Conservation (phyloP, 2,797 vertebrate genomes). For the Typhlichthys subterraneus region DNA sequence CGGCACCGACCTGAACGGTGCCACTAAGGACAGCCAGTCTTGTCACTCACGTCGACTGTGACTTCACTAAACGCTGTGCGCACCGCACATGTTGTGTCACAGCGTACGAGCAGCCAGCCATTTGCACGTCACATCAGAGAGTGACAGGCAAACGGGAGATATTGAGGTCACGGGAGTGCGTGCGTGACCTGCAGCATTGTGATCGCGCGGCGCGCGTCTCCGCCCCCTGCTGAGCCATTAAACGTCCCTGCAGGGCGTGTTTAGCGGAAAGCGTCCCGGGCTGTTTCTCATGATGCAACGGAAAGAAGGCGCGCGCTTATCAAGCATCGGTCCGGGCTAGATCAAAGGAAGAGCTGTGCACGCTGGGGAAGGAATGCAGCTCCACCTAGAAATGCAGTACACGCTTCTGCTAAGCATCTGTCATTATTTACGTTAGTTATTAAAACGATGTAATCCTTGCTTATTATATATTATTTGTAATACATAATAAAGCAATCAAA, state of each 20-base stretch:
- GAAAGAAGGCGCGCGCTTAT: slow-evolving; percentile 21
- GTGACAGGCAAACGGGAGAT: background rate
- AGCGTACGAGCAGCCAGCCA: background rate
- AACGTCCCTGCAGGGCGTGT: slow-evolving; percentile 24
- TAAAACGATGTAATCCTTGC: background rate
- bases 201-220: background rate
- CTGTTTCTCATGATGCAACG: slow-evolving; percentile 39
- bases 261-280: slow-evolving; percentile 31
- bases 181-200: background rate
- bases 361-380: slow-evolving; percentile 32
- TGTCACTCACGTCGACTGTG: slow-evolving; percentile 3
- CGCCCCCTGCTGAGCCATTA: slow-evolving; percentile 12
- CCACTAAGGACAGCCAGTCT: slow-evolving; percentile 28
- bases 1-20: slow-evolving; percentile 36
- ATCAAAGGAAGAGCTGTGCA: slow-evolving; percentile 28
- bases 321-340: slow-evolving; percentile 6
- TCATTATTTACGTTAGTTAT: background rate
- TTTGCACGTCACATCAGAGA: background rate
- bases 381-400: slow-evolving; percentile 9
- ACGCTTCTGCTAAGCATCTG: slow-evolving; percentile 7
- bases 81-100: background rate
- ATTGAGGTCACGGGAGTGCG: background rate
- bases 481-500: too few relatives aligned
- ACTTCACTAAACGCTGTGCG: background rate
- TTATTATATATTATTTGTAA: too few relatives aligned